A percentile compares a stretch with the other conserved stretches of the same genome.
Conservation (phyloP, 2,113 vertebrate species). For the Psilopsiagon aurifrons region DNA sequence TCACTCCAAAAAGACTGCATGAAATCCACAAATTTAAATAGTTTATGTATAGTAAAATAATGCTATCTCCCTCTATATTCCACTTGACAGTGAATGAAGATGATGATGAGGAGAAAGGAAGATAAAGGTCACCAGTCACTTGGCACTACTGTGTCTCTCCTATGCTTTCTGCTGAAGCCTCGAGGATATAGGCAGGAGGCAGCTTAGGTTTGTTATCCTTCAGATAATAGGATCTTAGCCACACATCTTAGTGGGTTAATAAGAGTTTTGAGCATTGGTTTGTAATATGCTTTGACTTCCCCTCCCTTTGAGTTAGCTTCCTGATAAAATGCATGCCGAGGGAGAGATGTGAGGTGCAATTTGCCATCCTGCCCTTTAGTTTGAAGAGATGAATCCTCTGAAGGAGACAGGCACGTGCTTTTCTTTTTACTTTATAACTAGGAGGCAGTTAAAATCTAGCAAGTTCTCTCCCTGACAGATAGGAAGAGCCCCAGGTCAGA, state of each 20-base stretch:
- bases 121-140: background rate
- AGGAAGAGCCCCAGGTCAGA: background rate
- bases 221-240: background rate
- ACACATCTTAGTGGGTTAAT: background rate
- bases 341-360: background rate
- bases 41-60: background rate
- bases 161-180: background rate
- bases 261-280: background rate
- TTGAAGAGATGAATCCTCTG: background rate
- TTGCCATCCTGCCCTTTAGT: background rate
- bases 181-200: background rate
- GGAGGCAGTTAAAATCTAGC: background rate
- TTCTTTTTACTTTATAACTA: background rate
- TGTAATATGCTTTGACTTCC: slow-evolving; percentile 9
- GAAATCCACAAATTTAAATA: background rate
- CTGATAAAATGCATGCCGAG: background rate
- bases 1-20: background rate
- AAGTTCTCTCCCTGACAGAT: background rate
- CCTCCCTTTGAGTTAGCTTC: background rate
- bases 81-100: background rate
- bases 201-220: slow-evolving; percentile 12
- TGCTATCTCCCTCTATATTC: background rate
- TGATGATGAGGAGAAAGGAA: background rate
- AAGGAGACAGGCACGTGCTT: background rate
- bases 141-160: background rate